Evolutionary conservation across 2,113 vertebrate species (phyloP).

Genomic region (Heterotilapia buettikoferi): DNA sequence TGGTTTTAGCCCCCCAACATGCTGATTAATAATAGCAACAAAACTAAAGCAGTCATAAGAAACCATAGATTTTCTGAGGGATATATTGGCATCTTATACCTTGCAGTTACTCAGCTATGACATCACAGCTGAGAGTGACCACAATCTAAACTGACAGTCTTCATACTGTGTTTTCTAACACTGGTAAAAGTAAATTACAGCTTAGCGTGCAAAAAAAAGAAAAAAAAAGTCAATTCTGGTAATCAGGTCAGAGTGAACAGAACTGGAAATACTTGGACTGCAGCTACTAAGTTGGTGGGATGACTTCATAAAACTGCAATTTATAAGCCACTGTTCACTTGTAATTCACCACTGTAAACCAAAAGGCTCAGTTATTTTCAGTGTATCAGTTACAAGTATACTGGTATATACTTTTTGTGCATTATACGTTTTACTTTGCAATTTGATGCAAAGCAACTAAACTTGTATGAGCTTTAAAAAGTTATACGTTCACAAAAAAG

Average conservation of each 20-base stretch:
- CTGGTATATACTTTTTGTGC: neutral
- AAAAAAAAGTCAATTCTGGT: neutral
- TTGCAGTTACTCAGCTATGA: neutral
- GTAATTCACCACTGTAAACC: neutral
- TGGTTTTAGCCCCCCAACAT: neutral
- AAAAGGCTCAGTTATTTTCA: neutral
- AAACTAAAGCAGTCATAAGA: neutral
- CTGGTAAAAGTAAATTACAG: neutral
- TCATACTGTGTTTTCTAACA: neutral
- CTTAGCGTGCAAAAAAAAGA: neutral
- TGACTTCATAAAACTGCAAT: neutral
- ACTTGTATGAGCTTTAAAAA: neutral
- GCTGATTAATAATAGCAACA: neutral
- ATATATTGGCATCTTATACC: neutral
- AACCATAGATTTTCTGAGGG: neutral
- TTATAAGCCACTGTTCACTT: neutral
- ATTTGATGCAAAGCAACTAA: neutral
- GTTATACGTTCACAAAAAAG: neutral
- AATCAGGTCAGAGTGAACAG: neutral
- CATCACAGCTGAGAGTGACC: neutral
- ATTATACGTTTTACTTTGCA: neutral
- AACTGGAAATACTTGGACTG: neutral
- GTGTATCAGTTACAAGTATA: neutral
- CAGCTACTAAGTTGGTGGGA: neutral
- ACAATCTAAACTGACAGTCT: neutral